A percentile compares a stretch with the other conserved stretches of the same genome.
phyloP scores from a whole-genome alignment of 2,797 vertebrate genomes.

The Eulemur coronatus region DNA sequence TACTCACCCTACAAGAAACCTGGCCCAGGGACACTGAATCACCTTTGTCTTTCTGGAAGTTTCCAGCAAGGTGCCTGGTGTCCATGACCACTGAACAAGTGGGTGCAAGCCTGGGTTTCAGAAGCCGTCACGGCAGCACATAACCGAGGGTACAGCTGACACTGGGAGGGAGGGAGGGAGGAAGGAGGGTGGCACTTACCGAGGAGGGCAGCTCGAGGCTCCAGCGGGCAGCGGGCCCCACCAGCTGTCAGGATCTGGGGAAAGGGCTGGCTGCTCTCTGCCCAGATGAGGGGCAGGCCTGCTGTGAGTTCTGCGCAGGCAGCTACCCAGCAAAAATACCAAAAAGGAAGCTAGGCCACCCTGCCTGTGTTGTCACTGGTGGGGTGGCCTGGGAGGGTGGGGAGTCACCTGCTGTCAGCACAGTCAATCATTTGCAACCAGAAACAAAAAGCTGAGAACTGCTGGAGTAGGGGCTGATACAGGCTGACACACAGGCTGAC shows the following conservation, averaged over 20 bases:
- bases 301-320: slow-evolving; percentile 23
- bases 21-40: not conserved
- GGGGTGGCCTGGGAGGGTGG: slow-evolving; percentile 43
- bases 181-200: slow-evolving; percentile 49
- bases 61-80: not conserved
- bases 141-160: not conserved
- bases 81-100: not conserved
- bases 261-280: not conserved
- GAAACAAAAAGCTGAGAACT: not conserved
- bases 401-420: slow-evolving; percentile 40
- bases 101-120: not conserved
- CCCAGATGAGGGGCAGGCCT: not conserved
- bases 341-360: slow-evolving; percentile 56
- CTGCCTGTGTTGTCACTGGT: slow-evolving; percentile 47
- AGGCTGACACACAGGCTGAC: fast-evolving
- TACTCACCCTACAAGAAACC: not conserved
- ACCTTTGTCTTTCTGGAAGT: not conserved
- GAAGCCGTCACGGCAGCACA: not conserved
- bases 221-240: not conserved
- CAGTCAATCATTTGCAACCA: not conserved
- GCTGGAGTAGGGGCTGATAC: not conserved
- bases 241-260: not conserved
- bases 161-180: not conserved
- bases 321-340: not conserved
- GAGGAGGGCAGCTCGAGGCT: not conserved